Conservation (phyloP, 2,113 vertebrate genomes). For the Penelope pileata region DNA sequence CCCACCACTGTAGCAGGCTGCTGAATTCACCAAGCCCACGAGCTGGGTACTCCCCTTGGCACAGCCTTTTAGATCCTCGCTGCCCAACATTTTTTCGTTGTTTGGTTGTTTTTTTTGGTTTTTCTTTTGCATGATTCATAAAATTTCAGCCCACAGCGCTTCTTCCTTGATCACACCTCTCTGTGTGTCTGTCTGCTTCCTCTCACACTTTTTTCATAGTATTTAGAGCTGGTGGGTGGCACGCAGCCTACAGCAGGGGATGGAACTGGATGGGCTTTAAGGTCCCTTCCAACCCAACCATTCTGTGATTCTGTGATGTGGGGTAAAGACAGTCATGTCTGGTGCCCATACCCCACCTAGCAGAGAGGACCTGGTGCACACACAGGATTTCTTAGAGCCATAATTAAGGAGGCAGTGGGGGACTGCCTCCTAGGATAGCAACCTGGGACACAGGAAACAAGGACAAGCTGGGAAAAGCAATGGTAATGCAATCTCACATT, state of each 20-base stretch:
- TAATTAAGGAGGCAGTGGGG: not conserved
- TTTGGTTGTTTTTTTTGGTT: no score
- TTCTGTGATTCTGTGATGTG: not conserved
- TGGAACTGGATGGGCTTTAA: no score
- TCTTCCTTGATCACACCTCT: not conserved
- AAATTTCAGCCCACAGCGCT: not conserved
- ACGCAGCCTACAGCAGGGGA: no score
- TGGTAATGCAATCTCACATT: not conserved
- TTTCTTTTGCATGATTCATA: not conserved
- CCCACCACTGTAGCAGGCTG: not conserved
- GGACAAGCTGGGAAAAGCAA: not conserved
- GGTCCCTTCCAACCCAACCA: no score
- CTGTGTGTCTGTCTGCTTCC: no score
- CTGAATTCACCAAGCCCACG: not conserved
- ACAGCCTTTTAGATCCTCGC: not conserved
- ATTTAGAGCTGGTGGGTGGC: not conserved
- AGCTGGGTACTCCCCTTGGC: not conserved
- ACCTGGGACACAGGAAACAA: not conserved
- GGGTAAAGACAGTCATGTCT: not conserved
- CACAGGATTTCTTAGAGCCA: accelerated
- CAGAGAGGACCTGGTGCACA: not conserved
- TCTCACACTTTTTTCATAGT: not conserved
- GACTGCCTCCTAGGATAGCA: no score
- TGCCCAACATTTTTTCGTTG: not conserved
- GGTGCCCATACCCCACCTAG: not conserved